These are phyloP conservation scores for Ranitomeya variabilis DNA, from an alignment of 2,113 vertebrate genomes.

Conservation along the genomic window DNA sequence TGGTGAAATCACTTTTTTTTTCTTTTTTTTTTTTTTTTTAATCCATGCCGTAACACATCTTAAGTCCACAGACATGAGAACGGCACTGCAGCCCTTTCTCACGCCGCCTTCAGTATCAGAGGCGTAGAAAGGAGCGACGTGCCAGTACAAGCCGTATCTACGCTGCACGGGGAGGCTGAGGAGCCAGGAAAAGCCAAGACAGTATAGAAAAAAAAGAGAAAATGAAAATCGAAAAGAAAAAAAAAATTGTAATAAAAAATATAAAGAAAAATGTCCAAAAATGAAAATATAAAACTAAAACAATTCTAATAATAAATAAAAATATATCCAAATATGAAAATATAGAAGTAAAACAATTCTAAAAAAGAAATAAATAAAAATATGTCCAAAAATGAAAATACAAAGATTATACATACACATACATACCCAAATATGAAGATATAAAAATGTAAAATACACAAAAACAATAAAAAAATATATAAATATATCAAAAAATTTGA, in stretches of 20 bases:
- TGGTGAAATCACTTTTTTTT: slow-evolving; percentile 79
- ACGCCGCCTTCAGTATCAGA: slow-evolving; percentile 78
- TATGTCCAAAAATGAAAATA: too few species aligned
- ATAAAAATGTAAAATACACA: too few species aligned
- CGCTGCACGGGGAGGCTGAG: slow-evolving; percentile 61
- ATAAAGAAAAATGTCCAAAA: too few species aligned
- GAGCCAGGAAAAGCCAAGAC: neutral
- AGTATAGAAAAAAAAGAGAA: neutral
- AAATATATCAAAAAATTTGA: too few species aligned
- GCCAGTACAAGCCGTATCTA: slow-evolving; percentile 83
- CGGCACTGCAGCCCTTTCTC: slow-evolving; percentile 87
- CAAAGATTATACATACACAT: too few species aligned
- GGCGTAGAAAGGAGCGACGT: slow-evolving; percentile 76
- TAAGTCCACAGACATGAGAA: slow-evolving; percentile 89
- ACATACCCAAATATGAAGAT: too few species aligned
- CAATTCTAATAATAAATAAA: too few species aligned
- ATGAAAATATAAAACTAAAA: too few species aligned
- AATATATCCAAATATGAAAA: too few species aligned
- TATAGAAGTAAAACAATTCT: too few species aligned
- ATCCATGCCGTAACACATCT: slow-evolving; percentile 81
- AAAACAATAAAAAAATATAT: too few species aligned
- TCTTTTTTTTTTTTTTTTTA: slow-evolving; percentile 62
- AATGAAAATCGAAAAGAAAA: neutral
- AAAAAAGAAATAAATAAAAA: too few species aligned
- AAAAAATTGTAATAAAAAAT: neutral